Percentiles rank a stretch among this genome's conserved stretches.
Conservation (phyloP, 2,888 invertebrate species). For the Chaetogeoica ovagalla region DNA sequence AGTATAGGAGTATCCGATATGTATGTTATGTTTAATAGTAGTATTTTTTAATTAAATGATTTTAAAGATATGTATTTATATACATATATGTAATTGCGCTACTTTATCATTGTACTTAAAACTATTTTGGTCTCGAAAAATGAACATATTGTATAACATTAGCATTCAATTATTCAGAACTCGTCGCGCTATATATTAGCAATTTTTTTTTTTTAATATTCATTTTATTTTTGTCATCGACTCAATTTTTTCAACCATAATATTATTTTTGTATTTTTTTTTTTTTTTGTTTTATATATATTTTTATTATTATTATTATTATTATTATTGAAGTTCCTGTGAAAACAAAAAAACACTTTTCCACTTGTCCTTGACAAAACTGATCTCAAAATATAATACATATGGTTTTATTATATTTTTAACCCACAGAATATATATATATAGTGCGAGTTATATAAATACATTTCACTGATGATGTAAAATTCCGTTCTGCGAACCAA, state of each 20-base stretch:
- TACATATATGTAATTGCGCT: constrained; percentile 6
- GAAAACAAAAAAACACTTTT: constrained; percentile 36
- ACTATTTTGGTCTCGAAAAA: constrained; percentile 23
- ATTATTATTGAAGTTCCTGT: constrained; percentile 45
- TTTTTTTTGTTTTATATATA: background rate
- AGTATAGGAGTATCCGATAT: constrained; percentile 6
- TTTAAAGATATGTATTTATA: no score
- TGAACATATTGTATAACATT: no score
- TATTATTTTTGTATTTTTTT: constrained; percentile 22
- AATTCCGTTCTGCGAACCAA: constrained; percentile 12
- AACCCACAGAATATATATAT: background rate
- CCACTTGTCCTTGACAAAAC: constrained; percentile 47
- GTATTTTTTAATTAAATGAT: constrained; percentile 2
- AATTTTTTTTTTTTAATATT: background rate
- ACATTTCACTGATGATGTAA: constrained; percentile 6
- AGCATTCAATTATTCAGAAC: constrained; percentile 3
- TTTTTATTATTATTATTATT: constrained; percentile 25
- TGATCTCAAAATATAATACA: constrained; percentile 47
- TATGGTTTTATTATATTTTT: constrained; percentile 20
- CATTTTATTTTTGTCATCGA: constrained; percentile 42
- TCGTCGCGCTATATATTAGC: background rate
- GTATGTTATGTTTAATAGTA: background rate
- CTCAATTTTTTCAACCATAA: constrained; percentile 16
- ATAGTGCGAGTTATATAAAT: background rate
- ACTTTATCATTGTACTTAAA: constrained; percentile 44